These are phyloP conservation scores for Cisticola juncidis DNA, from an alignment of 2,113 vertebrate species.

Conservation along the genomic window DNA sequence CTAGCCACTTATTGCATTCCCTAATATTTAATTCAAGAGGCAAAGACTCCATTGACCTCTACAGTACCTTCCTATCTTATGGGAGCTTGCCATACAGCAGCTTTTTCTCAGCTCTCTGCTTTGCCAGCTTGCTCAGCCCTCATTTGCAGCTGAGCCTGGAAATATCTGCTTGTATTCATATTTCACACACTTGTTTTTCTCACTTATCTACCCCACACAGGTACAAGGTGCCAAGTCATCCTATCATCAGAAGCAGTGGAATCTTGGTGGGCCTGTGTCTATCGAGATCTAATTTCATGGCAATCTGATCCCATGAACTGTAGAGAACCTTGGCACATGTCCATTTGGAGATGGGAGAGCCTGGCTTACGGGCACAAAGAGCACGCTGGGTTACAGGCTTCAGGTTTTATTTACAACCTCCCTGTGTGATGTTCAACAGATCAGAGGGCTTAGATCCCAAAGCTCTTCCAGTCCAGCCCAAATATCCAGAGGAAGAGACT, in stretches of 20 bases:
- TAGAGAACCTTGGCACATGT: neutral
- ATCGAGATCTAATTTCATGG: neutral
- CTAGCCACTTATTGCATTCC: neutral
- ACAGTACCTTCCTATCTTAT: neutral
- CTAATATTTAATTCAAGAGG: neutral
- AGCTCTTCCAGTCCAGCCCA: neutral
- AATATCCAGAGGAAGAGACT: neutral
- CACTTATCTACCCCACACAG: accelerated
- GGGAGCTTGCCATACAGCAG: neutral
- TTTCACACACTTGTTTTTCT: neutral
- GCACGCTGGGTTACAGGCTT: neutral
- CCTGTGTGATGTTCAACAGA: neutral
- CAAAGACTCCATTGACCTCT: neutral
- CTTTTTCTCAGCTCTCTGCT: neutral
- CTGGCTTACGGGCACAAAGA: neutral
- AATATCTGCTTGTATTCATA: neutral
- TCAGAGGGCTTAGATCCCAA: neutral
- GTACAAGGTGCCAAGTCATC: neutral
- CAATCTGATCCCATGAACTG: neutral
- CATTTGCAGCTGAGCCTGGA: neutral
- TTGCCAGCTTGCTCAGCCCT: neutral
- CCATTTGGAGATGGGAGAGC: neutral
- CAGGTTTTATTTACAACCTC: neutral
- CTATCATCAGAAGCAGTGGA: neutral
- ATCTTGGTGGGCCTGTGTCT: neutral